Evolutionary conservation across 1,140 invertebrate species (phyloP).

Genomic region (Cardiocondyla obscurior): DNA sequence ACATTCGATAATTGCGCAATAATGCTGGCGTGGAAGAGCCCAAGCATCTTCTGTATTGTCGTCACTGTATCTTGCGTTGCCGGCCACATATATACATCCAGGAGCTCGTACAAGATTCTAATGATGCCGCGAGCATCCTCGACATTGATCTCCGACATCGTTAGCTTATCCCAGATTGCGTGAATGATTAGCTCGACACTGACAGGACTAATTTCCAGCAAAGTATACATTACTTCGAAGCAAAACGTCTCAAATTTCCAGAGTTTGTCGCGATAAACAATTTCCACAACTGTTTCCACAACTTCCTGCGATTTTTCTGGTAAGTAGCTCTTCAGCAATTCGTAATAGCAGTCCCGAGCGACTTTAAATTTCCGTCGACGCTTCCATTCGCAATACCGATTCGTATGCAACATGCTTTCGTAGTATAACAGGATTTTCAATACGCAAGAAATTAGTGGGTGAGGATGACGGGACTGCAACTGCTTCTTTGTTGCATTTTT

Average conservation of each 20-base stretch:
- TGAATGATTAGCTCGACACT: conserved; percentile 62
- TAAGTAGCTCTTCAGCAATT: conserved; percentile 70
- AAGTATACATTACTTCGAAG: conserved; percentile 62
- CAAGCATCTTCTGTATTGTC: conserved; percentile 81
- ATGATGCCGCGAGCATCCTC: conserved; percentile 69
- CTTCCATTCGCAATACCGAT: conserved; percentile 69
- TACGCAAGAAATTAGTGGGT: conserved; percentile 62
- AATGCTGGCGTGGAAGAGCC: conserved; percentile 82
- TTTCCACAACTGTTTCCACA: conserved; percentile 65
- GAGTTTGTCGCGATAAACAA: conserved; percentile 68
- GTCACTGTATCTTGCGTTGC: conserved; percentile 76
- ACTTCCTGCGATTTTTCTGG: conserved; percentile 63
- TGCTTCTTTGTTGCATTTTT: conserved; percentile 50
- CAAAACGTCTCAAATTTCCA: conserved; percentile 76
- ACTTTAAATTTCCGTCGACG: conserved; percentile 64
- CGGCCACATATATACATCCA: conserved; percentile 83
- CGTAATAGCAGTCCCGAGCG: conserved; percentile 68
- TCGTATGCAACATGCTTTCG: conserved; percentile 44
- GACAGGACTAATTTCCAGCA: conserved; percentile 64
- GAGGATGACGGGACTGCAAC: conserved; percentile 59
- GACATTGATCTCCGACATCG: conserved; percentile 43
- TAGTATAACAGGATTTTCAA: conserved; percentile 69
- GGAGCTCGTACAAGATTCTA: conserved; percentile 82
- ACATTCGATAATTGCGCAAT: conserved; percentile 26
- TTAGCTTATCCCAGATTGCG: conserved; percentile 70